Evolutionary conservation across 2,797 vertebrate species (phyloP).

Genomic region (Scyliorhinus canicula): DNA sequence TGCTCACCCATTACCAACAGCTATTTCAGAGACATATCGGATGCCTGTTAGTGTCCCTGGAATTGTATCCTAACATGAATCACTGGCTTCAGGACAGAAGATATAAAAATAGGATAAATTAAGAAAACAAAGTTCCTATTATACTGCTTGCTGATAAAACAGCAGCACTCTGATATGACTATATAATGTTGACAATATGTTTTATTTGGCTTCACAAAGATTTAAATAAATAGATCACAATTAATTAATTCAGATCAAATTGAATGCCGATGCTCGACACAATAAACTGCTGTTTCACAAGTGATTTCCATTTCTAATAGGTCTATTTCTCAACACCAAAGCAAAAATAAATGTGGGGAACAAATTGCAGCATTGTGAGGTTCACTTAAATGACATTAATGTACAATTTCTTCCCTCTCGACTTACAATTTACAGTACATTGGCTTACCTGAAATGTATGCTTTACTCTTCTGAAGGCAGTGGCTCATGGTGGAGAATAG

Average conservation of each 20-base stretch:
- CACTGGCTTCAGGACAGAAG: neutral
- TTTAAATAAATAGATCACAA: constrained; percentile 10
- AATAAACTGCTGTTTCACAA: neutral
- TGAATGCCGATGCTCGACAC: neutral
- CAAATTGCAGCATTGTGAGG: neutral
- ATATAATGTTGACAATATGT: neutral
- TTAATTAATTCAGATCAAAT: neutral
- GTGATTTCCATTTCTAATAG: neutral
- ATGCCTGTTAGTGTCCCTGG: no score
- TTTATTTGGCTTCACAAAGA: neutral
- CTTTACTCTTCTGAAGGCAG: neutral
- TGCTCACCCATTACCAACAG: neutral
- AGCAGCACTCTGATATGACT: neutral
- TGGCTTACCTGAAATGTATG: neutral
- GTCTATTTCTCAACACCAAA: neutral
- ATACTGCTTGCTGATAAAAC: neutral
- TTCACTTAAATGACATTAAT: neutral
- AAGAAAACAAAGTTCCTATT: neutral
- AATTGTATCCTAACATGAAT: neutral
- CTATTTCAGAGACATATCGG: neutral
- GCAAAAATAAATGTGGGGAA: neutral
- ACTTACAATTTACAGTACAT: neutral
- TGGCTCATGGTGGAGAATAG: neutral
- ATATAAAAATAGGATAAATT: neutral
- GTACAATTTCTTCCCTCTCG: neutral